A percentile compares a stretch with the other conserved stretches of the same genome.
Evolutionary conservation across 2,113 vertebrate species (phyloP).

Genomic region (Trachemys scripta): DNA sequence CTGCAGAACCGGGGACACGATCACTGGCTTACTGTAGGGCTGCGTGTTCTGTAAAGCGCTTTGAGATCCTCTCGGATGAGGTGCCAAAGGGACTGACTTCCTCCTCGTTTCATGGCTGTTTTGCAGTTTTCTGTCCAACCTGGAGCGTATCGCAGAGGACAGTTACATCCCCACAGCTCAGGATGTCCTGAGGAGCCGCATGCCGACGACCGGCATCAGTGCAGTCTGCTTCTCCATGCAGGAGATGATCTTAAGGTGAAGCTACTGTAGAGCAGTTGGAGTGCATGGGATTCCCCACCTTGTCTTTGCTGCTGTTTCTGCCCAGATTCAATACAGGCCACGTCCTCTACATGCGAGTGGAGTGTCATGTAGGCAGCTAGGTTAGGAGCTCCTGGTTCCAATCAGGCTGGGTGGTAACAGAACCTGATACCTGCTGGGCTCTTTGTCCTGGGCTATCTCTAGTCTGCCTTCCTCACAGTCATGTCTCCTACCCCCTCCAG

Average conservation of each 20-base stretch:
- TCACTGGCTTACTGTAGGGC: no score
- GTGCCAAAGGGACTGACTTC: not conserved
- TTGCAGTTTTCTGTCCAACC: constrained; percentile 85
- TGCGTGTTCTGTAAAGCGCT: not conserved
- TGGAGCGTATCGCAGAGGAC: constrained; percentile 84
- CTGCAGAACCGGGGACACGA: not conserved
- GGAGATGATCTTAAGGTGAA: constrained; percentile 88
- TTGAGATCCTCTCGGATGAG: not conserved
- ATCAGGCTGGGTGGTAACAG: no score
- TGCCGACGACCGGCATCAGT: constrained; percentile 92
- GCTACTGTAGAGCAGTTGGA: not conserved
- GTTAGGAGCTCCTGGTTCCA: no score
- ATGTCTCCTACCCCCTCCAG: not conserved
- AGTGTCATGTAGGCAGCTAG: no score
- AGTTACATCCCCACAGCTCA: constrained; percentile 88
- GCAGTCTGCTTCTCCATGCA: constrained; percentile 90
- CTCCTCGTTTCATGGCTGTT: not conserved
- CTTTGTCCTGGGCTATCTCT: no score
- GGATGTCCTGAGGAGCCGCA: constrained; percentile 90
- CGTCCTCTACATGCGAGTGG: no score
- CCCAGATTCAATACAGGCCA: no score
- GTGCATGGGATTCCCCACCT: not conserved
- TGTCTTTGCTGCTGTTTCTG: no score
- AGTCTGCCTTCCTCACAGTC: not conserved
- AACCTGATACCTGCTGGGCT: no score